phyloP scores from a whole-genome alignment of 2,797 vertebrate genomes.

The Myotis daubentonii region DNA sequence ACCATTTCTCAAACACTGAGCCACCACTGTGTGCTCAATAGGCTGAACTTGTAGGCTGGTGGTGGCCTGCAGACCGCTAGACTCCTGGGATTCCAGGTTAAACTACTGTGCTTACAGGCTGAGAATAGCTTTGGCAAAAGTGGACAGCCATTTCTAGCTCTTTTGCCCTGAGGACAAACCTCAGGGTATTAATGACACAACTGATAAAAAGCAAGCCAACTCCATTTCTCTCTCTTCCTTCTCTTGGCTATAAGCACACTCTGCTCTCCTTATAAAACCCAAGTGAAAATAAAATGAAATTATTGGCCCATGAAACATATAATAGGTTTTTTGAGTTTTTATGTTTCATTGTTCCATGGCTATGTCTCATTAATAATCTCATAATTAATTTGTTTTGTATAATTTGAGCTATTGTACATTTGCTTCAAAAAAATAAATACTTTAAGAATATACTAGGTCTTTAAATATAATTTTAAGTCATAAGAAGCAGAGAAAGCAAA shows the following conservation, averaged over 20 bases:
- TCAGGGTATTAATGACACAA: background rate
- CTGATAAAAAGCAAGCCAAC: background rate
- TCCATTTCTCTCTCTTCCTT: background rate
- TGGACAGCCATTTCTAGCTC: background rate
- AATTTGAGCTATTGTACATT: background rate
- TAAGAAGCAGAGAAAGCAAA: background rate
- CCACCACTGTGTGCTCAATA: background rate
- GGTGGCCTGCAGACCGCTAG: background rate
- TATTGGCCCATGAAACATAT: background rate
- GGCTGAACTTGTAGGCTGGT: background rate
- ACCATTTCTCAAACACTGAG: background rate
- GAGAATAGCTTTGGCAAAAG: background rate
- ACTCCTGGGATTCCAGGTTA: background rate
- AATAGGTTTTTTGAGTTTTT: background rate
- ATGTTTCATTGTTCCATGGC: background rate
- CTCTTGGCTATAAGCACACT: background rate
- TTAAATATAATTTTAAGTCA: conserved; percentile 29
- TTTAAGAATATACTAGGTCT: background rate
- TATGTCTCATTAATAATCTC: conserved; percentile 6
- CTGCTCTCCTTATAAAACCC: background rate
- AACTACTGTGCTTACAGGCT: background rate
- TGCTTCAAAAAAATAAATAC: background rate
- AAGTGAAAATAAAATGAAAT: background rate
- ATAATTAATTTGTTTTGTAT: conserved; percentile 21
- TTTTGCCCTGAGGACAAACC: background rate